These are phyloP conservation scores for Chirona hameri DNA, from an alignment of 2,888 invertebrate genomes.

Conservation along the genomic window DNA sequence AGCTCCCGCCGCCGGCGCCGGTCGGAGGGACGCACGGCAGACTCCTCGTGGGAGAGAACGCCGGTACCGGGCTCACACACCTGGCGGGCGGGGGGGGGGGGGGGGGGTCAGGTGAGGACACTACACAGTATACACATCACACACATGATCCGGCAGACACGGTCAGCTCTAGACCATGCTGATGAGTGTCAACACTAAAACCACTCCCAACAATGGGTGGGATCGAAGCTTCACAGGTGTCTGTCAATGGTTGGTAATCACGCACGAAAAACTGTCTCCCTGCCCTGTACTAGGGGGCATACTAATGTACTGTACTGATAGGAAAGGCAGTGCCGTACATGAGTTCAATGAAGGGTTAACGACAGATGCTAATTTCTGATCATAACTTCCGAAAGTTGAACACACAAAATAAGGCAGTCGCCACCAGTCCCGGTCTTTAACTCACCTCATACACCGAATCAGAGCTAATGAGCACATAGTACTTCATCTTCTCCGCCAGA, in stretches of 20 bases:
- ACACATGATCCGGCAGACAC: not conserved
- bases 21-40: conserved; percentile 47
- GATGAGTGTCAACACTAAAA: too few species aligned
- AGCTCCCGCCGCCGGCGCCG: conserved; percentile 43
- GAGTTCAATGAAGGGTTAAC: too few species aligned
- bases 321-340: too few species aligned
- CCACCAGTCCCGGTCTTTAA: too few species aligned
- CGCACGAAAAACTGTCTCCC: not conserved
- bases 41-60: conserved; percentile 44
- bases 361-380: too few species aligned
- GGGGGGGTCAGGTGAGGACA: not conserved
- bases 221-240: too few species aligned
- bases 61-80: conserved; percentile 43
- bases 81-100: not conserved
- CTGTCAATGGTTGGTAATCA: not conserved
- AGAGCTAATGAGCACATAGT: conserved; percentile 51
- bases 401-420: too few species aligned
- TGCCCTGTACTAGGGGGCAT: too few species aligned
- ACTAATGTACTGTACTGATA: too few species aligned
- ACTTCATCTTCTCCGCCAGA: conserved; percentile 44
- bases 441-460: conserved; percentile 51
- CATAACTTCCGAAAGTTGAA: too few species aligned
- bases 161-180: not conserved
- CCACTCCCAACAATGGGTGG: too few species aligned
- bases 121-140: not conserved